Evolutionary conservation across 2,797 vertebrate species (phyloP).

Genomic region (Xenentodon cancila): DNA sequence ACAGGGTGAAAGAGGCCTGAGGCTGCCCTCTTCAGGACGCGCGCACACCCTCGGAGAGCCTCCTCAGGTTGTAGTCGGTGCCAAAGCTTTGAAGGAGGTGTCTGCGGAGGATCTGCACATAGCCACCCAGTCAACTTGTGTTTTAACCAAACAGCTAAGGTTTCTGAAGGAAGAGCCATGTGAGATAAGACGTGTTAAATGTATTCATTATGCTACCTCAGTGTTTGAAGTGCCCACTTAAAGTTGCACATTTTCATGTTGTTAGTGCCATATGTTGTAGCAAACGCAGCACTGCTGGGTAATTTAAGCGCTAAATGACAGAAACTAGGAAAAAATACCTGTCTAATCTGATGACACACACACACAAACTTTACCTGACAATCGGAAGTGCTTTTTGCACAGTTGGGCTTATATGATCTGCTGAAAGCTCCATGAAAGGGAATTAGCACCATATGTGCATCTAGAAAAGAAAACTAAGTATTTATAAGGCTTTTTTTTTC

Average conservation of each 20-base stretch:
- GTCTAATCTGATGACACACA: slow-evolving; percentile 17
- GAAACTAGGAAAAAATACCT: slow-evolving; percentile 11
- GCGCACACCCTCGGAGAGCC: slow-evolving; percentile 27
- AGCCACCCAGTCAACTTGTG: slow-evolving; percentile 17
- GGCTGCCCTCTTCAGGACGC: slow-evolving; percentile 44
- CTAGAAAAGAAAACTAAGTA: slow-evolving; percentile 15
- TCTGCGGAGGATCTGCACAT: slow-evolving; percentile 35
- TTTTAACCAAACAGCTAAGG: slow-evolving; percentile 42
- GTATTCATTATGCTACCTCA: slow-evolving; percentile 89
- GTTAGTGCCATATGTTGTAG: slow-evolving; percentile 73
- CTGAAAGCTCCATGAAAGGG: slow-evolving; percentile 1
- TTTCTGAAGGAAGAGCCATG: slow-evolving; percentile 48
- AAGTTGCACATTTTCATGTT: slow-evolving; percentile 71
- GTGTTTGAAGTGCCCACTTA: slow-evolving; percentile 76
- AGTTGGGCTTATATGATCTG: slow-evolving; percentile 8
- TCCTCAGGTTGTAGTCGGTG: slow-evolving; percentile 50
- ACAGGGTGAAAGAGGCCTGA: slow-evolving; percentile 26
- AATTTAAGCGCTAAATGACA: slow-evolving; percentile 45
- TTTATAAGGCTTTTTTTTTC: slow-evolving; percentile 13
- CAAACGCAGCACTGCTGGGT: slow-evolving; percentile 48
- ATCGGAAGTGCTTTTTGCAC: slow-evolving; percentile 29
- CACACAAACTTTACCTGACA: slow-evolving; percentile 14
- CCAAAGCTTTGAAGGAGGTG: slow-evolving; percentile 64
- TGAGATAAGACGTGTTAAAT: slow-evolving; percentile 44
- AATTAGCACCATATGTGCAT: slow-evolving; percentile 8